Conservation (phyloP, 2,113 vertebrate genomes). For the Erythrocercus mccallii region DNA sequence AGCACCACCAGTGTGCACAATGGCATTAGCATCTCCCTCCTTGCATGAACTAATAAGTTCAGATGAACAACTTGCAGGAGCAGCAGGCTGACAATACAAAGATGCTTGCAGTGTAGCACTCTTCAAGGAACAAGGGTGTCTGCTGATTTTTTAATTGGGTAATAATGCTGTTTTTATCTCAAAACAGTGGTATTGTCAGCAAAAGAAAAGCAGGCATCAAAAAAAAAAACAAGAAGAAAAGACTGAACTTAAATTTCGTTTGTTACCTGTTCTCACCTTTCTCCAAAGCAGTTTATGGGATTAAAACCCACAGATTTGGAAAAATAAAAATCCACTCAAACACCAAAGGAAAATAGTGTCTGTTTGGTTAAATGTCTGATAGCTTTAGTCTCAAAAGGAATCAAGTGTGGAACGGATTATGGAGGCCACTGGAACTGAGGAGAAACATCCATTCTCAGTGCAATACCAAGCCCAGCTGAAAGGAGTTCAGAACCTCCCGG, state of each 20-base stretch:
- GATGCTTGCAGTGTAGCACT: neutral
- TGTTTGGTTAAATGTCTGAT: neutral
- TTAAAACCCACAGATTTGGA: neutral
- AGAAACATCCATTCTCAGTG: rapidly evolving
- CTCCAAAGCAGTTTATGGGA: neutral
- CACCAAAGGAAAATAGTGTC: neutral
- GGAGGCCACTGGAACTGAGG: neutral
- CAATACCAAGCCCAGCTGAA: neutral
- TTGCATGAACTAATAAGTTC: neutral
- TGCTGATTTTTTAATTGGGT: neutral
- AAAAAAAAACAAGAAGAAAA: neutral
- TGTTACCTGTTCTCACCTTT: neutral
- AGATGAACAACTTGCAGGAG: neutral
- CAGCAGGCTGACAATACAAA: neutral
- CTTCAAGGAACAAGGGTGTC: neutral
- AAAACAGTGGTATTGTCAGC: neutral
- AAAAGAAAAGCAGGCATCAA: neutral
- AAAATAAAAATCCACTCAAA: neutral
- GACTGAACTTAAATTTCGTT: neutral
- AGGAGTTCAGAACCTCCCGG: neutral
- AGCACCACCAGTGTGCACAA: neutral
- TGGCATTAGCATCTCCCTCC: neutral
- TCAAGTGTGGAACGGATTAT: neutral
- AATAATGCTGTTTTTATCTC: neutral
- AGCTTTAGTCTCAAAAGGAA: neutral